Percentiles rank a stretch among this genome's conserved stretches.
Conservation (phyloP, 2,888 invertebrate species). For the Mechanitis mazaeus region DNA sequence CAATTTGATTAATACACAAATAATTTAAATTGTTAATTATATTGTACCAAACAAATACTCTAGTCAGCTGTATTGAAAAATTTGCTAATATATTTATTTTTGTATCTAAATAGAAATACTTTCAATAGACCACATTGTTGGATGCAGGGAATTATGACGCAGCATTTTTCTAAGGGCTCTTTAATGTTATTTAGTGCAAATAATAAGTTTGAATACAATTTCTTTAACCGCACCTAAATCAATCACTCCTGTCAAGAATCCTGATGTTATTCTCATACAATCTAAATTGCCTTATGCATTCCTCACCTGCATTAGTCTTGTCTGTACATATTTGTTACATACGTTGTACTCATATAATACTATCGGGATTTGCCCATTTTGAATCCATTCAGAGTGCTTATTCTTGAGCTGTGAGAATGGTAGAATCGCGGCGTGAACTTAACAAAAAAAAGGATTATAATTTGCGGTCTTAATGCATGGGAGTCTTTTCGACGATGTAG, state of each 20-base stretch:
- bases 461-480: too few species aligned
- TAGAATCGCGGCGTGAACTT: too few species aligned
- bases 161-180: conserved; percentile 16
- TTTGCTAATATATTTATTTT: neutral
- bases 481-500: too few species aligned
- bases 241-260: conserved; percentile 30
- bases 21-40: neutral
- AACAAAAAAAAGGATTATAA: too few species aligned
- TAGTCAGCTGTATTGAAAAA: too few species aligned
- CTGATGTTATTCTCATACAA: conserved; percentile 28
- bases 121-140: neutral
- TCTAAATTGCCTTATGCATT: conserved; percentile 27
- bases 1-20: neutral
- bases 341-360: too few species aligned
- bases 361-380: too few species aligned
- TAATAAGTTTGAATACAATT: conserved; percentile 17
- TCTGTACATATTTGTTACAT: neutral
- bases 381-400: too few species aligned
- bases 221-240: conserved; percentile 25
- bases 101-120: neutral
- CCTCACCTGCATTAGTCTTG: neutral
- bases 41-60: conserved; percentile 1
- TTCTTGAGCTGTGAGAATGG: too few species aligned
- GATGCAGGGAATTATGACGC: neutral
- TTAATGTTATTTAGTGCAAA: conserved; percentile 20